These are phyloP conservation scores for Gryllus bimaculatus DNA, from an alignment of 1,140 invertebrate species.

Conservation along the genomic window DNA sequence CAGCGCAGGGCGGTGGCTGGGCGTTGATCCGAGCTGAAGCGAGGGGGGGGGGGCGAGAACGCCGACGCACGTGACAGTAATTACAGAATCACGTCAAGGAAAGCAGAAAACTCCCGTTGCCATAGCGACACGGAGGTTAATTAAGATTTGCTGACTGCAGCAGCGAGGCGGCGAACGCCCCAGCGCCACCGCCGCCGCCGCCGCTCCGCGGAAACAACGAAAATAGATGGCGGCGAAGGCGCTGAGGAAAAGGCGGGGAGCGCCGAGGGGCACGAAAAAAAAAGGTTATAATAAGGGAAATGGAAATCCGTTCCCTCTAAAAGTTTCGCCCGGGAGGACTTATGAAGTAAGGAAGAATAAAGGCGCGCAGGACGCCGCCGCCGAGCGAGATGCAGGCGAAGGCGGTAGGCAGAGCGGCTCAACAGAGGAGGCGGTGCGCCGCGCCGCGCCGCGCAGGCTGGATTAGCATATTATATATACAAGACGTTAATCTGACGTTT, in stretches of 20 bases:
- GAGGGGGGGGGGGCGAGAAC: background rate
- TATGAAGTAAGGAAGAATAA: slow-evolving; percentile 7
- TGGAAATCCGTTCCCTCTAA: background rate
- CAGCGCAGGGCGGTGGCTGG: no score
- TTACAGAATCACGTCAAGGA: background rate
- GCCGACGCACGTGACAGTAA: background rate
- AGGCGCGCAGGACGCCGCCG: background rate
- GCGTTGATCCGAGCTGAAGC: background rate
- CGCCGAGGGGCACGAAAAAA: background rate
- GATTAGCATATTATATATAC: slow-evolving; percentile 1
- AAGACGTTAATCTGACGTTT: slow-evolving; percentile 4
- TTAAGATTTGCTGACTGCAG: background rate
- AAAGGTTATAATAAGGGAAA: background rate
- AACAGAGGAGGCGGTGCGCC: no score
- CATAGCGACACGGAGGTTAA: background rate
- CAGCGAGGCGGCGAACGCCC: no score
- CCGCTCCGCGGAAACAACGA: background rate
- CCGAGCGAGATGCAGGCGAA: background rate
- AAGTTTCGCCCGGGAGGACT: background rate
- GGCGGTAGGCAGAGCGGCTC: no score
- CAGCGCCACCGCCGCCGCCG: no score
- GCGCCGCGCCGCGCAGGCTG: background rate
- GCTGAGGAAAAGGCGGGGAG: background rate
- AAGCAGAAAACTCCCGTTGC: background rate
- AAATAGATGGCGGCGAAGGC: background rate